phyloP scores from a whole-genome alignment of 2,888 invertebrate genomes.

The Epirrhoe tristata region DNA sequence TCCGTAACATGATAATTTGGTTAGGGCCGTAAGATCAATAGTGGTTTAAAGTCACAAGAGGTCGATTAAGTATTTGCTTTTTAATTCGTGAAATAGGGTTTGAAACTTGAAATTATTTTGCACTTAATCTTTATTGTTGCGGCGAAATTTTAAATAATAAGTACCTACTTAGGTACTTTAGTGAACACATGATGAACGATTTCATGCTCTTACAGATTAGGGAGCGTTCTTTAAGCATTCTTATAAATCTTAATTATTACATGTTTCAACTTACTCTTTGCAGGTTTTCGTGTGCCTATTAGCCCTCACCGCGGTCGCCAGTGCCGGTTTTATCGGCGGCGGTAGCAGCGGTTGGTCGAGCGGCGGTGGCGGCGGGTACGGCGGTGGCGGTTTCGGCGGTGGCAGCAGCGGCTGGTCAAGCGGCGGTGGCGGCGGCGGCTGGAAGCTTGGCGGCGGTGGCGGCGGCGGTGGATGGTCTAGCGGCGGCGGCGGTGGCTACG shows the following conservation, averaged over 20 bases:
- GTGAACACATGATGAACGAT: no score
- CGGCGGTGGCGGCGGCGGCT: slow-evolving; percentile 51
- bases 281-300: slow-evolving; percentile 80
- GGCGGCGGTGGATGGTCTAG: slow-evolving; percentile 41
- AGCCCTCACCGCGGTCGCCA: slow-evolving; percentile 69
- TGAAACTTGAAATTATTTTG: no score
- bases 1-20: no score
- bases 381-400: slow-evolving; percentile 54
- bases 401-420: slow-evolving; percentile 53
- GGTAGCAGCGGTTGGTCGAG: slow-evolving; percentile 56
- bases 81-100: no score
- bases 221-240: no score
- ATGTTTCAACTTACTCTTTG: slow-evolving; percentile 29
- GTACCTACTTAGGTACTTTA: no score
- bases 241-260: background rate
- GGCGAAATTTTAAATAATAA: no score
- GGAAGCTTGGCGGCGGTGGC: slow-evolving; percentile 48
- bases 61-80: no score
- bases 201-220: no score
- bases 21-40: no score
- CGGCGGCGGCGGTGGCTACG: slow-evolving; percentile 49
- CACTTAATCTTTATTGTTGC: no score
- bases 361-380: slow-evolving; percentile 55
- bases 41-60: no score
- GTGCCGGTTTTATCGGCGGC: slow-evolving; percentile 71